Percentiles rank a stretch among this genome's conserved stretches.
These are phyloP conservation scores for Brachionus angularis DNA, from an alignment of 1,140 invertebrate genomes.

Conservation along the genomic window DNA sequence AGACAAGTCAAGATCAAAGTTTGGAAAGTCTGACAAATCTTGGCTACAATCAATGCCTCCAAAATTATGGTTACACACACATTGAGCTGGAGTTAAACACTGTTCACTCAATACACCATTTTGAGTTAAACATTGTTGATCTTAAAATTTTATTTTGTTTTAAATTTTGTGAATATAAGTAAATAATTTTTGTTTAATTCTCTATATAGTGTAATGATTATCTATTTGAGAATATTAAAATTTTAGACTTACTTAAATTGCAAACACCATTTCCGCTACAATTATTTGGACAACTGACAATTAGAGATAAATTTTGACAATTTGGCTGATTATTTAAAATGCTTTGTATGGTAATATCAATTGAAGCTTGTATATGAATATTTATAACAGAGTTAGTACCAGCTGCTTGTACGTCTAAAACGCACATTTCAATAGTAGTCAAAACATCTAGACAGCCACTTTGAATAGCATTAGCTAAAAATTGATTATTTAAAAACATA, in stretches of 20 bases:
- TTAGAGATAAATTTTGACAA: neutral
- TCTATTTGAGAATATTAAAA: neutral
- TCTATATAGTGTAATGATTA: too few species aligned
- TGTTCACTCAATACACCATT: neutral
- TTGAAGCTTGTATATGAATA: constrained; percentile 13
- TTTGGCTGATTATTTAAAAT: neutral
- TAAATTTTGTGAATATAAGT: too few species aligned
- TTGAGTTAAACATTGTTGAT: neutral
- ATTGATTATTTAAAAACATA: too few species aligned
- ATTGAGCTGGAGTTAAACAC: neutral
- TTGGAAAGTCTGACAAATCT: constrained; percentile 10
- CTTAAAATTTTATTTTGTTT: neutral
- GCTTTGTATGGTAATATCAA: constrained; percentile 12
- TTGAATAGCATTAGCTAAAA: too few species aligned
- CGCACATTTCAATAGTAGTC: too few species aligned
- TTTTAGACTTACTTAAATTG: neutral
- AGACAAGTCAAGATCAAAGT: neutral
- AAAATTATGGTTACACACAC: neutral
- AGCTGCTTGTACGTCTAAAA: too few species aligned
- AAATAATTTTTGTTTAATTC: too few species aligned
- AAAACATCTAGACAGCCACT: too few species aligned
- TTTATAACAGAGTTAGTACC: neutral
- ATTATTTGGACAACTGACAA: neutral
- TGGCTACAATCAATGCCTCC: constrained; percentile 34
- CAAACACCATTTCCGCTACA: constrained; percentile 13